Evolutionary conservation across 2,888 invertebrate genomes (phyloP).

Genomic region (Amphiduros pacificus): DNA sequence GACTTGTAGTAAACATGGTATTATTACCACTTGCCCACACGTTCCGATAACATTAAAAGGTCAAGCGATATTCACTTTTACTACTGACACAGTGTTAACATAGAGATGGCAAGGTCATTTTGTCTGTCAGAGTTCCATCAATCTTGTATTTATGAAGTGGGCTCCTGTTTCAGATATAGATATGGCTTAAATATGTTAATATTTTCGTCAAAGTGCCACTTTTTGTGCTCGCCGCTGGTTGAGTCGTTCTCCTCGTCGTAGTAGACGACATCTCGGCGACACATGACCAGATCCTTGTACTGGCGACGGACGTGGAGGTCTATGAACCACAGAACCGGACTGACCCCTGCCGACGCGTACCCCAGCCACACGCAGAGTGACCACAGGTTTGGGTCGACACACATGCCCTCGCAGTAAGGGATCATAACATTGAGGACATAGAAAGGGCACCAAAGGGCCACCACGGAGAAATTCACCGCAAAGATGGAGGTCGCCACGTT

Average conservation of each 20-base stretch:
- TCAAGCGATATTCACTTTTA: too few relatives aligned
- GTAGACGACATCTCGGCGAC: not conserved
- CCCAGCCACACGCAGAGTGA: constrained; percentile 20
- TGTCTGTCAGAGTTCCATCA: too few relatives aligned
- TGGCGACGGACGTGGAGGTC: constrained; percentile 9
- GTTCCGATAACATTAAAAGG: too few relatives aligned
- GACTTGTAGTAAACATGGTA: too few relatives aligned
- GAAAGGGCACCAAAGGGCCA: constrained; percentile 19
- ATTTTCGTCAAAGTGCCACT: not conserved
- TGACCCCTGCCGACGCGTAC: constrained; percentile 14
- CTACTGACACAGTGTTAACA: too few relatives aligned
- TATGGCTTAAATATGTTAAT: not conserved
- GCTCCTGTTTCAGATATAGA: not conserved
- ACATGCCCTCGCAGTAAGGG: constrained; percentile 22
- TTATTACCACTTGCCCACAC: too few relatives aligned
- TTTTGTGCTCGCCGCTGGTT: not conserved
- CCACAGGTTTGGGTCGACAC: constrained; percentile 20
- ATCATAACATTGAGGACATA: constrained; percentile 21
- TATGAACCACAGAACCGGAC: constrained; percentile 12
- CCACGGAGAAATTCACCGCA: constrained; percentile 9
- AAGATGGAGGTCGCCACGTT: constrained; percentile 10
- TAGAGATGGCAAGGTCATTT: too few relatives aligned
- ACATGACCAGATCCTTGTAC: not conserved
- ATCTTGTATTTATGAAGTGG: too few relatives aligned
- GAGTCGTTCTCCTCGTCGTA: not conserved